Evolutionary conservation across 2,797 vertebrate genomes (phyloP), one percentile per base, ranked within the genome.

Genomic region (Clamator glandarius): DNA sequence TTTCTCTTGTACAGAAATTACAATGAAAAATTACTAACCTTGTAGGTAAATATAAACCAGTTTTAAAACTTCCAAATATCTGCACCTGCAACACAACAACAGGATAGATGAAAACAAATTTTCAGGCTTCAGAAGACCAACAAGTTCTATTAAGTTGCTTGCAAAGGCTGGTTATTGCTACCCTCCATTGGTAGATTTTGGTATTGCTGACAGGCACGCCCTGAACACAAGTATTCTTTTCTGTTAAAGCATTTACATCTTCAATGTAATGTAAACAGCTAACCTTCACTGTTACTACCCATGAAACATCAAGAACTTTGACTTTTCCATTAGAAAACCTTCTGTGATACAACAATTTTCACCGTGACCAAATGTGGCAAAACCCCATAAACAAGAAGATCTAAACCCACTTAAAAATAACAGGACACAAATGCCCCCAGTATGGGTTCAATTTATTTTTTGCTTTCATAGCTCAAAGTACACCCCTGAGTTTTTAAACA

Each of bases 61-160:
- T 99, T 97, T 99, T 99, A 98, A 99, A 99, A 97, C 99, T 99
- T 97, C 99, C 99, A 98, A 99, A 99, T 97, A 99, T 99, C 97
- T 99, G 98, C 86, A 99, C 99, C 99, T 99, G 96, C 79, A 89
- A 98, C 35, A 96, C 14, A 98, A 90, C 69, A 90, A 93, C 11
- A 84, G 20, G 18, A 68, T 9, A 80, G 13, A 57, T 85, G 51
- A 96, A 81, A 92, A 87, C 20, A 52, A 17, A 55, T n/a, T 69
- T 54, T 48, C 66, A 78, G 46, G 59, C 41, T 93, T 76, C 77
- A 84, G 72, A 85, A 74, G 19, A 68, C 54, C 46, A 80, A n/a
- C 33, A 51, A 63, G 42, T 58, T 67, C 29, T 41, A 28, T 29
- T 11, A 64, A 77, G 21, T 9, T 35, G 28, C 26, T 58, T 41